Evolutionary conservation across 2,113 vertebrate genomes (phyloP).

Genomic region (Elachura formosa): DNA sequence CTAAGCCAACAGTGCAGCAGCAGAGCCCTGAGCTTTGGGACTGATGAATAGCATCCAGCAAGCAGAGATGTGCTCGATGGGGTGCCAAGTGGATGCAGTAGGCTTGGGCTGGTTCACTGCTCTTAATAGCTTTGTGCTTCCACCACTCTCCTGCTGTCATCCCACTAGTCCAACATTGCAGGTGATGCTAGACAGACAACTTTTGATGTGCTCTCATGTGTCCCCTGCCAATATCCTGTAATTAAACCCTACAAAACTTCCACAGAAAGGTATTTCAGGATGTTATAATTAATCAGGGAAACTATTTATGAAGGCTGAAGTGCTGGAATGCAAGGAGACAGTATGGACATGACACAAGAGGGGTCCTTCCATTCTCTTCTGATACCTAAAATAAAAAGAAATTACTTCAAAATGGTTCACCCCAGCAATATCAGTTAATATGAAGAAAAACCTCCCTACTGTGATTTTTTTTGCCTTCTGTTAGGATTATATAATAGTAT

Average conservation of each 20-base stretch:
- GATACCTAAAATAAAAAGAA: background rate
- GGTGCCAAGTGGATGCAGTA: background rate
- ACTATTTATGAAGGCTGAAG: background rate
- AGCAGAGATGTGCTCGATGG: background rate
- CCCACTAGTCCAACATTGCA: background rate
- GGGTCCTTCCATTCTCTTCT: background rate
- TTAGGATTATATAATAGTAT: background rate
- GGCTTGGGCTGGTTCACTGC: background rate
- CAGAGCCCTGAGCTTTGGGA: background rate
- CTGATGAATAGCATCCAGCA: background rate
- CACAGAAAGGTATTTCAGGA: background rate
- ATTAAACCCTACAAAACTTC: background rate
- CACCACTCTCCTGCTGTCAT: background rate
- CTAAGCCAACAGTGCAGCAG: background rate
- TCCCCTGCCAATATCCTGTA: background rate
- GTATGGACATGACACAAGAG: background rate
- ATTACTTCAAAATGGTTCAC: background rate
- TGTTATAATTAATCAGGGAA: background rate
- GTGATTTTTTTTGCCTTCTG: fast-evolving
- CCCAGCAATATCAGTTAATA: background rate
- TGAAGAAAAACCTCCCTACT: background rate
- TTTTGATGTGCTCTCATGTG: background rate
- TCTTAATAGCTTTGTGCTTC: background rate
- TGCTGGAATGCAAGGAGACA: background rate
- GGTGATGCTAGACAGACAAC: background rate